These are phyloP conservation scores for Motacilla alba DNA, from an alignment of 2,113 vertebrate species.

Conservation along the genomic window DNA sequence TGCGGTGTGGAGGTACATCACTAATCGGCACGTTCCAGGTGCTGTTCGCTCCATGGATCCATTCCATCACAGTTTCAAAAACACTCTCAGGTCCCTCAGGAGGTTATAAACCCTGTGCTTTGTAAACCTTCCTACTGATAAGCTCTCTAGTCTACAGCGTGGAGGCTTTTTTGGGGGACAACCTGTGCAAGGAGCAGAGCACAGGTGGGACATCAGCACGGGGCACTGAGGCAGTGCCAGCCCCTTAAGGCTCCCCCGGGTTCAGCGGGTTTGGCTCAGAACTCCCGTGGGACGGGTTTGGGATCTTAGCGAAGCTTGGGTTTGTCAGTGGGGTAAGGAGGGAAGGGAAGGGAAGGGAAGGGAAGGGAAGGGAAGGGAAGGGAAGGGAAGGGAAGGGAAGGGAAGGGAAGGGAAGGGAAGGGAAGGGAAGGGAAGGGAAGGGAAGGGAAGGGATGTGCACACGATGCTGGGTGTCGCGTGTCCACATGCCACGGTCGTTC, in stretches of 20 bases:
- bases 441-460: neutral
- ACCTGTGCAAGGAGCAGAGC: accelerated
- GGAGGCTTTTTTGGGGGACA: neutral
- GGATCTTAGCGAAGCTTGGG: neutral
- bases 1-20: accelerated
- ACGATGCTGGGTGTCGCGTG: too few relatives aligned
- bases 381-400: neutral
- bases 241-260: accelerated
- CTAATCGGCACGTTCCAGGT: neutral
- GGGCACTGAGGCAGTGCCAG: neutral
- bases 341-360: neutral
- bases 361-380: neutral
- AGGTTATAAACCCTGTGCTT: neutral
- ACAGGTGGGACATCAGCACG: neutral
- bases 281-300: neutral
- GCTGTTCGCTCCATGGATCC: neutral
- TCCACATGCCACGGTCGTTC: accelerated
- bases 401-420: neutral
- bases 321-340: neutral
- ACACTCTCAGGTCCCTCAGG: too few relatives aligned
- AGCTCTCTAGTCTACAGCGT: accelerated
- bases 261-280: neutral
- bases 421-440: neutral
- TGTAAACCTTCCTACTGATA: neutral
- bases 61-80: neutral